A percentile compares a stretch with the other conserved stretches of the same genome.
Evolutionary conservation across 2,797 vertebrate species (phyloP).

Genomic region (Artibeus jamaicensis): DNA sequence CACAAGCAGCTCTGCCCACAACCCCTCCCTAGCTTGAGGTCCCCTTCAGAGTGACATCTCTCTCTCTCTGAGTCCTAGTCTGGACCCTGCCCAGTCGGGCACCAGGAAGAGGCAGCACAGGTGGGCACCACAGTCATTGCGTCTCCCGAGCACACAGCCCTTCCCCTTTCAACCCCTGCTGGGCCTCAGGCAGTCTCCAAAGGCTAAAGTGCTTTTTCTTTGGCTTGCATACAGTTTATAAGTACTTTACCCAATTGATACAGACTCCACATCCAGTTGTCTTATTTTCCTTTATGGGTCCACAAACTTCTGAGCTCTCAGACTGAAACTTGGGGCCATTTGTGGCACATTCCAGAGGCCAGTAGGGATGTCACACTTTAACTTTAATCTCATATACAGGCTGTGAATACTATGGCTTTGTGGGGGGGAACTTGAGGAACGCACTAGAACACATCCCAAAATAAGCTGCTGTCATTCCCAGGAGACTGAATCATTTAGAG

Average conservation of each 20-base stretch:
- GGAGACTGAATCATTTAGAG: not conserved
- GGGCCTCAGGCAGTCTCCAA: slow-evolving; percentile 40
- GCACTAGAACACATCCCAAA: slow-evolving; percentile 13
- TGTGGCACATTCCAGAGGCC: slow-evolving; percentile 20
- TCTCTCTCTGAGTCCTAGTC: not conserved
- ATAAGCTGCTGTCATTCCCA: not conserved
- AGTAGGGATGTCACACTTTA: not conserved
- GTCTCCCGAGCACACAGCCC: not conserved
- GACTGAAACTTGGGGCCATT: not conserved
- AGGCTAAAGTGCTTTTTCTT: slow-evolving; percentile 38
- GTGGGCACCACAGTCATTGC: not conserved
- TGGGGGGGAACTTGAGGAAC: not conserved
- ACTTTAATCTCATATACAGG: not conserved
- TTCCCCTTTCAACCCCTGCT: not conserved
- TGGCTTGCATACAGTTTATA: slow-evolving; percentile 41
- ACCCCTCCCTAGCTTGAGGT: not conserved
- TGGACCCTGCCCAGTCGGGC: not conserved
- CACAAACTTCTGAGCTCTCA: slow-evolving; percentile 23
- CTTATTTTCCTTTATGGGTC: slow-evolving; percentile 33
- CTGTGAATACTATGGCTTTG: not conserved
- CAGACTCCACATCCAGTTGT: not conserved
- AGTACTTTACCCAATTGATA: slow-evolving; percentile 50
- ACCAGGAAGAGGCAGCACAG: not conserved
- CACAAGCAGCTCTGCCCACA: not conserved
- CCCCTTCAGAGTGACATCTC: not conserved